phyloP scores from a whole-genome alignment of 2,888 invertebrate genomes.

The Labia minor region DNA sequence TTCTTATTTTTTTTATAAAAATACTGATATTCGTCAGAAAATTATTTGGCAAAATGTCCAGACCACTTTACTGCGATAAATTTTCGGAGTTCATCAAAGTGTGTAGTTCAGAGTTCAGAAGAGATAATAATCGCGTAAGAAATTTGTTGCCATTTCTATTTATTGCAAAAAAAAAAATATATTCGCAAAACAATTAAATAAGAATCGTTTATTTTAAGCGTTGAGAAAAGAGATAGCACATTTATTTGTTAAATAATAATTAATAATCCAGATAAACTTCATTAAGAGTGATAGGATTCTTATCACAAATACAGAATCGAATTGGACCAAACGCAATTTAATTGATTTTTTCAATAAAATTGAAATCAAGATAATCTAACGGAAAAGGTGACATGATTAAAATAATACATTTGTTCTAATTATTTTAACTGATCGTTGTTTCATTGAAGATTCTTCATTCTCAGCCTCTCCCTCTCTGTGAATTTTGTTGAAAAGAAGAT shows the following conservation, averaged over 20 bases:
- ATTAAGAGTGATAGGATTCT: not conserved
- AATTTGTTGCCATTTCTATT: not conserved
- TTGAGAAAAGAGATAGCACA: not conserved
- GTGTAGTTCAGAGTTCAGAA: not conserved
- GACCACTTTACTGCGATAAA: not conserved
- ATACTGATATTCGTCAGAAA: not conserved
- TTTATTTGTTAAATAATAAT: constrained; percentile 13
- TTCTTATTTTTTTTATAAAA: not conserved
- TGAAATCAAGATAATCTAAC: not conserved
- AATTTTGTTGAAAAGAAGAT: not conserved
- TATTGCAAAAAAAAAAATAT: not conserved
- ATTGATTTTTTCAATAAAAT: constrained; percentile 8
- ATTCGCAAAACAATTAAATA: not conserved
- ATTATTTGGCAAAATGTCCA: constrained; percentile 13
- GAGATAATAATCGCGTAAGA: not conserved
- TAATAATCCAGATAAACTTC: constrained; percentile 13
- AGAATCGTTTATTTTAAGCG: not conserved
- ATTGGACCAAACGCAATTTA: not conserved
- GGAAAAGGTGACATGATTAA: constrained; percentile 5
- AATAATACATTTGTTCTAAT: not conserved
- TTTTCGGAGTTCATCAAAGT: not conserved
- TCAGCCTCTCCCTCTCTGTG: not conserved
- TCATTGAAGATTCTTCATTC: not conserved
- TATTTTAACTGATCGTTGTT: no score
- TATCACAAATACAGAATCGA: not conserved